Conservation (phyloP, 2,113 vertebrate species). For the Ptychochromis oligacanthus region DNA sequence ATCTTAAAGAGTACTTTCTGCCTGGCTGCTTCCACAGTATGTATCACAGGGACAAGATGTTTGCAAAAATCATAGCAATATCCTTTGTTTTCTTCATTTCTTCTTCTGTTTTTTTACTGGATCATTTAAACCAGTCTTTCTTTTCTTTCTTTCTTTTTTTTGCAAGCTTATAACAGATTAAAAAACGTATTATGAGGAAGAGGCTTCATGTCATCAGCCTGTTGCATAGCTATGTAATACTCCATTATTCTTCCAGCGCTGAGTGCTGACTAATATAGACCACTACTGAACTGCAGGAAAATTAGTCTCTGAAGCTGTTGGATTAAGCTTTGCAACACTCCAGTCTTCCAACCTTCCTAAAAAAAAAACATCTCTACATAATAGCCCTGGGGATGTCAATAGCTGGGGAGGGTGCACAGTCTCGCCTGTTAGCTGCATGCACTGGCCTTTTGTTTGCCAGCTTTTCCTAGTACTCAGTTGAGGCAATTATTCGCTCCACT, state of each 20-base stretch:
- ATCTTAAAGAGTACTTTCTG: slow-evolving; percentile 51
- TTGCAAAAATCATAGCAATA: no score
- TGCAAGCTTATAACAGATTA: background rate
- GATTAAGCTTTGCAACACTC: background rate
- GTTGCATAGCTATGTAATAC: background rate
- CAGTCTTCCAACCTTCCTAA: background rate
- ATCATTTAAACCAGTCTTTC: background rate
- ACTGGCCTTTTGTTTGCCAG: slow-evolving; percentile 64
- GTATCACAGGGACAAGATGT: slow-evolving; percentile 13
- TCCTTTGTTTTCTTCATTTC: no score
- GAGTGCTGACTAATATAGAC: background rate
- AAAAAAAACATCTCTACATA: slow-evolving; percentile 13
- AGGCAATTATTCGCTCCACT: slow-evolving; percentile 79
- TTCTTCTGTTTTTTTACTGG: no score
- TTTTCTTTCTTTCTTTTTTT: background rate
- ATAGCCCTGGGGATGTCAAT: slow-evolving; percentile 19
- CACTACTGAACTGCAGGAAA: background rate
- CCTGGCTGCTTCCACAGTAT: slow-evolving; percentile 15
- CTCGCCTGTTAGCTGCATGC: slow-evolving; percentile 32
- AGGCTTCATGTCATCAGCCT: background rate
- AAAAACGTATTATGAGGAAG: background rate
- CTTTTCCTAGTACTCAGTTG: slow-evolving; percentile 67
- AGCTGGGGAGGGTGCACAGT: slow-evolving; percentile 5
- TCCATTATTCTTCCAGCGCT: no score
- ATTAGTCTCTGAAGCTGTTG: background rate